Conservation (phyloP, 2,113 vertebrate species). For the Natator depressus region DNA sequence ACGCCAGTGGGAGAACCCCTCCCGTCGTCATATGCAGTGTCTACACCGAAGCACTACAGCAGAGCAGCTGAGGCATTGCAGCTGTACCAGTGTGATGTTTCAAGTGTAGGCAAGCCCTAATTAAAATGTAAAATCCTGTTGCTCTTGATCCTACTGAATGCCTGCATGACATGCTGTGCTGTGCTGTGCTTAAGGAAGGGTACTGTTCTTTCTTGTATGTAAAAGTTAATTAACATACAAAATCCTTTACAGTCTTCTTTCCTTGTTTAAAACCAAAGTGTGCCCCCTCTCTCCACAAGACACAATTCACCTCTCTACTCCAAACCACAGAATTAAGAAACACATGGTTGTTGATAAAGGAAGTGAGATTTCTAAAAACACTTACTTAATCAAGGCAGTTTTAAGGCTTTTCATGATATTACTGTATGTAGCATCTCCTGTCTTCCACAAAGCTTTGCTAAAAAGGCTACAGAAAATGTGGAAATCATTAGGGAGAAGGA, state of each 20-base stretch:
- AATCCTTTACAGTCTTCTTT: background rate
- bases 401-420: background rate
- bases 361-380: background rate
- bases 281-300: background rate
- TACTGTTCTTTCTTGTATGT: slow-evolving; percentile 17
- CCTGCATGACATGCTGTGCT: background rate
- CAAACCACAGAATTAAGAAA: background rate
- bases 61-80: too few species aligned
- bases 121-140: slow-evolving; percentile 42
- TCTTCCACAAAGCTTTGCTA: background rate
- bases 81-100: too few species aligned
- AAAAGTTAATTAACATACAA: background rate
- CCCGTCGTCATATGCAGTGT: too few species aligned
- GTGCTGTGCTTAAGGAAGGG: background rate
- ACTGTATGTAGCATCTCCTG: background rate
- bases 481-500: background rate
- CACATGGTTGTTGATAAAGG: background rate
- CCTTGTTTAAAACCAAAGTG: background rate
- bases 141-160: slow-evolving; percentile 29
- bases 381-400: background rate
- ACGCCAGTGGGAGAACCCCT: too few species aligned
- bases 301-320: background rate
- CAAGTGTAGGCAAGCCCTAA: background rate
- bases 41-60: too few species aligned
- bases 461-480: background rate